Conservation (phyloP, 2,113 vertebrate species). For the Triplophysa dalaica region DNA sequence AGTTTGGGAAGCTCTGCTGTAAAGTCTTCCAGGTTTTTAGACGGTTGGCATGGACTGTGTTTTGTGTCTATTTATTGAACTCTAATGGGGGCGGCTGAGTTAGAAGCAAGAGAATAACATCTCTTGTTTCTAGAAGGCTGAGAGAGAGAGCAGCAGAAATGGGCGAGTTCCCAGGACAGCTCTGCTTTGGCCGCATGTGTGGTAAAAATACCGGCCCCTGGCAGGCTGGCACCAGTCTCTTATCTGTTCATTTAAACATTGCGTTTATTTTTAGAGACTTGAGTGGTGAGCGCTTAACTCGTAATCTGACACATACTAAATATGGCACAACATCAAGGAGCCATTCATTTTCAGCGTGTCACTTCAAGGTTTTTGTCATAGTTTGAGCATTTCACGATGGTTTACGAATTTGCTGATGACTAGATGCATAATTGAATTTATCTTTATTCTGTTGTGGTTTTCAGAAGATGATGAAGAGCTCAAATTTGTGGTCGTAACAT, state of each 20-base stretch:
- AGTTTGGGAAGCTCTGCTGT: too few species aligned
- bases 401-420: constrained; percentile 2
- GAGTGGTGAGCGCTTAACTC: constrained; percentile 9
- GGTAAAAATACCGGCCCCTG: constrained; percentile 56
- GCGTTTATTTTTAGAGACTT: constrained; percentile 34
- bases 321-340: neutral
- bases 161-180: constrained; percentile 63
- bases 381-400: neutral
- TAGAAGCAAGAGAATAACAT: neutral
- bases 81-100: neutral
- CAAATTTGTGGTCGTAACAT: neutral
- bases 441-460: too few species aligned
- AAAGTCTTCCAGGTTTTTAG: too few species aligned
- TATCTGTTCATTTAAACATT: constrained; percentile 40
- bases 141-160: constrained; percentile 47
- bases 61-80: constrained; percentile 30
- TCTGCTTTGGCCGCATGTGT: neutral
- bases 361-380: neutral
- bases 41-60: constrained; percentile 6
- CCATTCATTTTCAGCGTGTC: neutral
- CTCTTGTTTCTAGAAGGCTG: constrained; percentile 14
- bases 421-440: too few species aligned
- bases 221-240: constrained; percentile 19
- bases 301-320: neutral
- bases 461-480: neutral